Percentiles rank a stretch among this genome's conserved stretches.
These are phyloP conservation scores for Hyppa rectilinea DNA, from an alignment of 2,888 invertebrate species.

Conservation along the genomic window DNA sequence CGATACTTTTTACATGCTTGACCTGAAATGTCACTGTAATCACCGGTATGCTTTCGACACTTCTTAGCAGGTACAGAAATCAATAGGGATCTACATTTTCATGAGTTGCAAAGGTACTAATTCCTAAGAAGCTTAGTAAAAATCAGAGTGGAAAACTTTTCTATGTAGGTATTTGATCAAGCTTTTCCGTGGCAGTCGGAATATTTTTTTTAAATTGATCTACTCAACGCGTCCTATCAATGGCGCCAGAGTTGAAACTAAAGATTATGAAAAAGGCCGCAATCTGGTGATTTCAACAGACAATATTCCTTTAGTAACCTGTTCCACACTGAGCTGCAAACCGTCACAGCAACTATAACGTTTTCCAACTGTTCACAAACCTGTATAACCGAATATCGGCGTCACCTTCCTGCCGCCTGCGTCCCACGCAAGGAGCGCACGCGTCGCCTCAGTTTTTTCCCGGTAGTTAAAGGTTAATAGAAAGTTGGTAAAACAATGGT, in stretches of 20 bases:
- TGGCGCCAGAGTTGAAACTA: neutral
- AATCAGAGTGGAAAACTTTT: neutral
- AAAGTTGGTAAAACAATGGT: conserved; percentile 83
- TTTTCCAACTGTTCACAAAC: conserved; percentile 34
- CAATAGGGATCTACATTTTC: too few species aligned
- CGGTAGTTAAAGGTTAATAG: conserved; percentile 83
- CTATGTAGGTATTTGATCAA: neutral
- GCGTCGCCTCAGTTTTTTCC: conserved; percentile 72
- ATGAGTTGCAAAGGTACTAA: neutral
- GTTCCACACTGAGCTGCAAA: neutral
- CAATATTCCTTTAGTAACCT: neutral
- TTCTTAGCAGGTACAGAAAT: neutral
- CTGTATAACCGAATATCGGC: conserved; percentile 35
- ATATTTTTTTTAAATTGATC: neutral
- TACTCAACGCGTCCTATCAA: neutral
- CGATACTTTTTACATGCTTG: neutral
- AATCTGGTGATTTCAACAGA: neutral
- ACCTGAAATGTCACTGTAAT: neutral
- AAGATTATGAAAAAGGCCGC: neutral
- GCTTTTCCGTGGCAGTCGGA: neutral
- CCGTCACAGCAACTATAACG: conserved; percentile 12
- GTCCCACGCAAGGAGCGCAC: conserved; percentile 61
- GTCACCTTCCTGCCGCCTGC: conserved; percentile 46
- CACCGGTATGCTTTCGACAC: neutral
- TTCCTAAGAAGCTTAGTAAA: neutral